Base-by-base conservation (phyloP, 2,888 invertebrate species). In the Mallateleia sp. region DNA sequence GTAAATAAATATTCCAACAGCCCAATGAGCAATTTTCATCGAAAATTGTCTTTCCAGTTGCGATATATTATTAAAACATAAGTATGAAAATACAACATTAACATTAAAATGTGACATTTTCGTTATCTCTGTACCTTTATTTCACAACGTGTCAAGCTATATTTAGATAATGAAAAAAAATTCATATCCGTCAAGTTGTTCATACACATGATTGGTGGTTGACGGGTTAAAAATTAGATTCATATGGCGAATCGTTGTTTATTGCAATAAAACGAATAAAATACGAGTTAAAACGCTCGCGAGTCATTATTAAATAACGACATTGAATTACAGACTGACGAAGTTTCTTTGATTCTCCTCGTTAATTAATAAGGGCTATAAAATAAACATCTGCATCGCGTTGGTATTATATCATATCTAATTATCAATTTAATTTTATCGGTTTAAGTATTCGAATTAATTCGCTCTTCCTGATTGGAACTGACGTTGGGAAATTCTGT, bases 141-240 rank as follows among this genome's bases (percentile, higher is more conserved):
- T 60, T 54, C 58, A 62, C 32, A 24, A 52, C 34, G 52, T 62
- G 47, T 62, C 54, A 45, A 38, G 22, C 18, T 79, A 71, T 52
- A 71, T 79, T 71, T 54, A 71, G 45, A 71, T 18, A 38, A 22
- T 20, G 28, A 54, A 34, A 71, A 72, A 69, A 56, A 80, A 64
- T 56, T 45, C 64, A 22, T 72, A 52, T 42, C 52, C 62, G 80
- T 72, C 67, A 74, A 67, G 34, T 28, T 14, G 58, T 47, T 74
- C 32, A 24, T 64, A 72, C 67, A 60, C 52, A 75, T 82, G 81
- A 82, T 67, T 82, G 74, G 67, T 67, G 64, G 58, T 47, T 18
- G 74, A 67, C 81, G 56, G 71, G 50, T 66, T 56, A 66, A 81
- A 82, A 82, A 82, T 60, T 67, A 52, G 75, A 82, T 82, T 82